phyloP scores from a whole-genome alignment of 2,113 vertebrate genomes.

The Pimephales promelas region DNA sequence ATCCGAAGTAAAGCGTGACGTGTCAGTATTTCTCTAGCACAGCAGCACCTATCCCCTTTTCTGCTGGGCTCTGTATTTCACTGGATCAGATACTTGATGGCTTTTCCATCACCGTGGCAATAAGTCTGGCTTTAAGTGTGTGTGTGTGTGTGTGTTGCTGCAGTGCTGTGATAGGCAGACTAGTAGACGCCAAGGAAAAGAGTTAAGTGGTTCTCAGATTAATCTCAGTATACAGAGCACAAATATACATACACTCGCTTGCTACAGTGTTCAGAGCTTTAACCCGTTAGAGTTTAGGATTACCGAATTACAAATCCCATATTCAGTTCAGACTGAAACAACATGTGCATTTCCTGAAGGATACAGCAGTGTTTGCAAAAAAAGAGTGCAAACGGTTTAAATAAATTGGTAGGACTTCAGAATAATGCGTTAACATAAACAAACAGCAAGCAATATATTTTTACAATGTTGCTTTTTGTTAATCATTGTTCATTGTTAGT shows the following conservation, averaged over 20 bases:
- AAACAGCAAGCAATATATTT: too few relatives aligned
- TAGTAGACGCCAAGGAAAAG: neutral
- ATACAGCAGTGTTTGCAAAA: neutral
- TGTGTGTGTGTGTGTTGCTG: neutral
- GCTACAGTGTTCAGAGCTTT: neutral
- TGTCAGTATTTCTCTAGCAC: neutral
- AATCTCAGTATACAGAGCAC: neutral
- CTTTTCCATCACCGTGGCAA: constrained; percentile 16
- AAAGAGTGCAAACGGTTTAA: neutral
- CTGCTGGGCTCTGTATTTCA: constrained; percentile 21
- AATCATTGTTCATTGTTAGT: too few relatives aligned
- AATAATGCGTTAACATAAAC: too few relatives aligned
- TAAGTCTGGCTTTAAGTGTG: neutral
- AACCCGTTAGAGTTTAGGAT: neutral
- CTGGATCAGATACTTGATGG: constrained; percentile 26
- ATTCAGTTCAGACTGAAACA: neutral
- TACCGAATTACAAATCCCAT: neutral
- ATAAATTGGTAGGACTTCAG: neutral
- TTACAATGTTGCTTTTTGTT: neutral
- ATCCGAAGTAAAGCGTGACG: constrained; percentile 5
- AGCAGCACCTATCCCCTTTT: neutral
- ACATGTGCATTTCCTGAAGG: neutral
- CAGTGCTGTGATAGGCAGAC: constrained; percentile 18
- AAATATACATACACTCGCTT: neutral
- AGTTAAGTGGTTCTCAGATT: constrained; percentile 1